These are phyloP conservation scores for Chloroceryle aenea DNA, from an alignment of 2,113 vertebrate species.

Conservation along the genomic window DNA sequence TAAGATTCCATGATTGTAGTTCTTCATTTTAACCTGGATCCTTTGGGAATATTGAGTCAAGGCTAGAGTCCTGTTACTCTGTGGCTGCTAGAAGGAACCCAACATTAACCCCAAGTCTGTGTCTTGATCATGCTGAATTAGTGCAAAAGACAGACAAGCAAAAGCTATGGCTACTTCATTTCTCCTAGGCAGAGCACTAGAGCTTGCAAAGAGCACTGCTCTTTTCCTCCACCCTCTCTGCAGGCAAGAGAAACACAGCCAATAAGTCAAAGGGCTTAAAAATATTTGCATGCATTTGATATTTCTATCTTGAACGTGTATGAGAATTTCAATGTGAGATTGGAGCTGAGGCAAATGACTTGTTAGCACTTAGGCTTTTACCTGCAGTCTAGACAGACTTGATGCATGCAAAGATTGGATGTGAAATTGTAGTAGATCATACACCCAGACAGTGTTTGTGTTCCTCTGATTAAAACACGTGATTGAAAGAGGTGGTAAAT, in stretches of 20 bases:
- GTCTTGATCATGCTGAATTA: background rate
- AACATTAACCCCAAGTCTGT: background rate
- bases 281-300: background rate
- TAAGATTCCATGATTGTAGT: background rate
- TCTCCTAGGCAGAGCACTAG: background rate
- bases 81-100: background rate
- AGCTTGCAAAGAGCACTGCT: background rate
- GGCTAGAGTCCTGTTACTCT: background rate
- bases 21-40: background rate
- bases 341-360: background rate
- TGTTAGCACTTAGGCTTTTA: background rate
- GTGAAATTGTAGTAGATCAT: background rate
- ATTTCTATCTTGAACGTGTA: background rate
- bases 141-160: background rate
- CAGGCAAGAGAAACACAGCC: fast-evolving
- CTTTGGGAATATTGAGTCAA: background rate
- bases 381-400: background rate
- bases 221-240: background rate
- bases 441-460: background rate
- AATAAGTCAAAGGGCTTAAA: background rate
- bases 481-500: background rate
- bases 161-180: background rate
- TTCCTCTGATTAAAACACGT: background rate
- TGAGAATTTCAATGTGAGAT: background rate
- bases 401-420: background rate